Conservation (phyloP, 2,797 vertebrate genomes). For the Clamator glandarius region DNA sequence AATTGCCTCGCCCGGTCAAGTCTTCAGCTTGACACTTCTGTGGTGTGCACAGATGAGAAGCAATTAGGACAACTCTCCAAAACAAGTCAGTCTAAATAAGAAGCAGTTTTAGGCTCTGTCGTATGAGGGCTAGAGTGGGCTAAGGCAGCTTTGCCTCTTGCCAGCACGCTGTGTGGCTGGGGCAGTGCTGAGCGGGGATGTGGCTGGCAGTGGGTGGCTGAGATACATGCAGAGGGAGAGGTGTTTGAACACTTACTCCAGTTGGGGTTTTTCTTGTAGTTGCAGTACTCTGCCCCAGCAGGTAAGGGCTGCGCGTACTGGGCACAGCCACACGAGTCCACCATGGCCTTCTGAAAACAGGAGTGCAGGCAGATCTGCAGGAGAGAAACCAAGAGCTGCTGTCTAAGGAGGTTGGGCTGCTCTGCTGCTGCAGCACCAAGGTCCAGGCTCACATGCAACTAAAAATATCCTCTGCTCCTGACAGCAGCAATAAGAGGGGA, state of each 20-base stretch:
- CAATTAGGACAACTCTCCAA: neutral
- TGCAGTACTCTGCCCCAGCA: slow-evolving; percentile 74
- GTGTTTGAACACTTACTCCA: slow-evolving; percentile 79
- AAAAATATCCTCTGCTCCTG: neutral
- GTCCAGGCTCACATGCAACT: neutral
- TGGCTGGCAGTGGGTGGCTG: neutral
- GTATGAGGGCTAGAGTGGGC: neutral
- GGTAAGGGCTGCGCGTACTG: slow-evolving; percentile 81
- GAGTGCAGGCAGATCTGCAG: slow-evolving; percentile 83
- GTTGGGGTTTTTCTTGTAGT: slow-evolving; percentile 80
- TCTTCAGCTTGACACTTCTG: neutral
- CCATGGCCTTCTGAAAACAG: slow-evolving; percentile 83
- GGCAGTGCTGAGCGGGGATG: neutral
- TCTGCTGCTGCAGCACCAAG: neutral
- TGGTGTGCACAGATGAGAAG: neutral
- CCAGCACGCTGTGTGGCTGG: neutral
- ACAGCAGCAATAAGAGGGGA: neutral
- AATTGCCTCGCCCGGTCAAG: neutral
- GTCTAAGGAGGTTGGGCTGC: neutral
- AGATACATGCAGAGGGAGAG: accelerated
- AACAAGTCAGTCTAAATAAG: neutral
- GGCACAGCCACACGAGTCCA: slow-evolving; percentile 79
- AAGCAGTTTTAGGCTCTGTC: neutral
- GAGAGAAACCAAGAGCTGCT: neutral
- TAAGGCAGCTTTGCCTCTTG: neutral